Evolutionary conservation across 2,113 vertebrate genomes (phyloP).

Genomic region (Mellivora capensis): DNA sequence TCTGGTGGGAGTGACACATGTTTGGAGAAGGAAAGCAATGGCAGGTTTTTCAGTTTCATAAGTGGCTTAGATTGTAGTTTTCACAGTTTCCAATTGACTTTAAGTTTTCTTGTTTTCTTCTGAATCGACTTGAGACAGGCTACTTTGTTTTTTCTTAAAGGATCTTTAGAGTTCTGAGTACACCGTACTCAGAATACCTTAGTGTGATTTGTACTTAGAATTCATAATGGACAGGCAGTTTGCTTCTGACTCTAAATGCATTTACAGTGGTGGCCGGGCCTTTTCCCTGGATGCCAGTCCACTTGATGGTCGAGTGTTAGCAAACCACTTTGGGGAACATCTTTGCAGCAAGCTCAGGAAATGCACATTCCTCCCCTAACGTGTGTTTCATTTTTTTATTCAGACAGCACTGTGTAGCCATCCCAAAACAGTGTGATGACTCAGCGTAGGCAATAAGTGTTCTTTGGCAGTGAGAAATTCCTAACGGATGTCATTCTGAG

Average conservation of each 20-base stretch:
- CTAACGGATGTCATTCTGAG: background rate
- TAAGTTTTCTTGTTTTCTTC: slow-evolving; percentile 27
- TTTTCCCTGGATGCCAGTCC: background rate
- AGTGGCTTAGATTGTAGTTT: background rate
- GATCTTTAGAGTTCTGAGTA: background rate
- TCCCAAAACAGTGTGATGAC: background rate
- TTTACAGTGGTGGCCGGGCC: background rate
- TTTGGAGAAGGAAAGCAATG: background rate
- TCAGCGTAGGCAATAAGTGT: too few species aligned
- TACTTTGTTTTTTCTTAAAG: background rate
- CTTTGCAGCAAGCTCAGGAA: background rate
- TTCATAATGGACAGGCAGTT: background rate
- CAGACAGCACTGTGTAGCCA: background rate
- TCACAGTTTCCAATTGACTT: background rate
- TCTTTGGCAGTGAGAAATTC: background rate
- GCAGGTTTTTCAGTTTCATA: background rate
- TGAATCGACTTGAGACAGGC: background rate
- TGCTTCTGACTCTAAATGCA: background rate
- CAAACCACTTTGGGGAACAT: background rate
- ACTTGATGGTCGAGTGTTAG: background rate
- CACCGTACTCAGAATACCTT: background rate
- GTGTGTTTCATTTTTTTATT: background rate
- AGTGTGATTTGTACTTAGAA: background rate
- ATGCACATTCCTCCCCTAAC: background rate
- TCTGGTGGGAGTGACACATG: background rate